Conservation (phyloP, 2,888 invertebrate species). For the Caenorhabditis zanzibari region DNA sequence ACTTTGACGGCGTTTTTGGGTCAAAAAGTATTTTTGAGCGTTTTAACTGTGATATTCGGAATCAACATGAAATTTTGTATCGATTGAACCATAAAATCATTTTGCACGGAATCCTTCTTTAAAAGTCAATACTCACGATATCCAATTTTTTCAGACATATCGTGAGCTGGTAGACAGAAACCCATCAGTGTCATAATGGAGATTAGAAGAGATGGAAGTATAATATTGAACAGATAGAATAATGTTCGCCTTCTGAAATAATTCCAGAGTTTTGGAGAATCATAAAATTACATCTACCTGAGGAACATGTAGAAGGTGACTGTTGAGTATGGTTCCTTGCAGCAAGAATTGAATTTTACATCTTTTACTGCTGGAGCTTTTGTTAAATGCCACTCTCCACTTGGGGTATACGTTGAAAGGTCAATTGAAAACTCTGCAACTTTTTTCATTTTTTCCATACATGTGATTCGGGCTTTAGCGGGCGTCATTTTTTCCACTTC, state of each 20-base stretch:
- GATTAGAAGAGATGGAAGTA: conserved; percentile 76
- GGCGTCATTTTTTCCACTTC: no score
- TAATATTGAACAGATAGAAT: conserved; percentile 78
- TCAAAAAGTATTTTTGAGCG: no score
- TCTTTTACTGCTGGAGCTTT: conserved; percentile 83
- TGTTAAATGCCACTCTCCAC: conserved; percentile 78
- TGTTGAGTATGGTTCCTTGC: conserved; percentile 88
- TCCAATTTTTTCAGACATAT: conserved; percentile 81
- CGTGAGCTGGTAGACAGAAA: conserved; percentile 80
- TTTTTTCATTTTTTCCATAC: neutral
- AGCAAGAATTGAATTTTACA: conserved; percentile 88
- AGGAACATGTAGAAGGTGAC: conserved; percentile 76
- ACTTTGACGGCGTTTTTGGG: no score
- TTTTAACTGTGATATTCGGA: no score
- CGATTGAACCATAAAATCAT: no score
- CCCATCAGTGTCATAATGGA: conserved; percentile 83
- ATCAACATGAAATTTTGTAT: no score
- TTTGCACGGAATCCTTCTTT: no score
- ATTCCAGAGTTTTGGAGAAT: neutral
- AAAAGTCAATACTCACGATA: conserved; percentile 73
- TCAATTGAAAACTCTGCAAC: conserved; percentile 74
- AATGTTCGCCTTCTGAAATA: conserved; percentile 72
- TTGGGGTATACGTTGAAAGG: conserved; percentile 78
- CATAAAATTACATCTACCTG: conserved; percentile 30
- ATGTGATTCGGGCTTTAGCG: no score